Evolutionary conservation across 2,113 vertebrate species (phyloP), one percentile per base, ranked within the genome.

Genomic region (Sapayoa aenigma): DNA sequence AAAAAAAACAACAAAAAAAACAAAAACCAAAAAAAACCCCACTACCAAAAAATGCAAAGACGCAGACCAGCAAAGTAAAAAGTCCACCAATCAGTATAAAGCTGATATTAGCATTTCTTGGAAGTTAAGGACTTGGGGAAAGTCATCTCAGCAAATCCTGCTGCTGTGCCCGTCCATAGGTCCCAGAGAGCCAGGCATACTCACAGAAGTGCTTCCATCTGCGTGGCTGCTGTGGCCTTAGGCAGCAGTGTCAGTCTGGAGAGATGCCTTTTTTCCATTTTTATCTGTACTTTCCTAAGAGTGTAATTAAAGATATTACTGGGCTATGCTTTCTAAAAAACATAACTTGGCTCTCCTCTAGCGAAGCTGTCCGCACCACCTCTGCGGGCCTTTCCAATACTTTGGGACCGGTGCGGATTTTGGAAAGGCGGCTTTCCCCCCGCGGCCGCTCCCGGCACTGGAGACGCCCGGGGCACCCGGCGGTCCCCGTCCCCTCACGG

Each of bases 261-360:
- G 52, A 75, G 69, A 37, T 0, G 11, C 20, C n/a, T 30, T 81
- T 65, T 68, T 56, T 28, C 85, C 77, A 84, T 90, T 75, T 95
- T 78, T 44, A 86, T 90, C 65, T 21, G 68, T 5, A 47, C 31
- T 65, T 81, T 79, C 71, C 84, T 86, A 91, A 65, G 31, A 84
- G 60, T 39, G 5, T 52, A 91, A 85, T 65, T 46, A 56, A 88
- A 93, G 68, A 27, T 76, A 16, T 84, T 60, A 83, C 52, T 13
- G 35, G 41, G 20, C 52, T 44, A 3, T 1, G 18, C 56, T 75
- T 49, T 35, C 56, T 17, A 8, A 62, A 72, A 72, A 58, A 47
- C 24, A 0, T 1, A 69, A 56, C 75, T 47, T 20, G 5, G 65
- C 52, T 62, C 35, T 39, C 23, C 58, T 24, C 35, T 2, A 37